A percentile compares a stretch with the other conserved stretches of the same genome.
Evolutionary conservation across 2,888 invertebrate species (phyloP).

Genomic region (Zootermopsis nevadensis): DNA sequence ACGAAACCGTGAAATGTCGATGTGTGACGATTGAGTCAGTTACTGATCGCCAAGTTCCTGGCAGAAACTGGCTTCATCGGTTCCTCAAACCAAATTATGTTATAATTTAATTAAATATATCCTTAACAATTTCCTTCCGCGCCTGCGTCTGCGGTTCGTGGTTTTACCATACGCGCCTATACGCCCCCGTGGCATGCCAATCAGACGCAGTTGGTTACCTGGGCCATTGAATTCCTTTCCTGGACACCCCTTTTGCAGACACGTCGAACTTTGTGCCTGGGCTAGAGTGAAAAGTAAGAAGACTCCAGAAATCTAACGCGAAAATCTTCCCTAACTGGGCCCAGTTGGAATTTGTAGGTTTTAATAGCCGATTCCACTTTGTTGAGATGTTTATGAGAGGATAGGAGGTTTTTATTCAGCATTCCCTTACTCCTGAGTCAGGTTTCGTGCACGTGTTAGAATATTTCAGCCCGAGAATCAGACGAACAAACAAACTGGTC

Average conservation of each 20-base stretch:
- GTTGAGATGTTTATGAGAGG: constrained; percentile 32
- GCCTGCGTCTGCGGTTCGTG: too few species aligned
- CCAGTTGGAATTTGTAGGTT: neutral
- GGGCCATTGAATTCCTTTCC: neutral
- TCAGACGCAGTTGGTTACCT: too few species aligned
- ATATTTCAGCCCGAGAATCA: neutral
- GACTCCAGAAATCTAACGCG: neutral
- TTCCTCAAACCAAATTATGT: too few species aligned
- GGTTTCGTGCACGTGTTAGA: neutral
- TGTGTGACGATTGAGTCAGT: too few species aligned
- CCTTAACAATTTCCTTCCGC: too few species aligned
- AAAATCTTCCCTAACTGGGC: neutral
- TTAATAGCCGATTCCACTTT: constrained; percentile 6
- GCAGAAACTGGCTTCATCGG: too few species aligned
- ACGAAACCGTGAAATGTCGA: too few species aligned
- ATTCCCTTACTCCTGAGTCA: neutral
- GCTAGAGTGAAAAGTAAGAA: neutral
- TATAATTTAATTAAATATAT: too few species aligned
- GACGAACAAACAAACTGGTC: neutral
- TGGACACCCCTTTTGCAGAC: neutral
- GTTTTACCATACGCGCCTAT: too few species aligned
- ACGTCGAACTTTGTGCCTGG: neutral
- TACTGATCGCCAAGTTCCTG: too few species aligned
- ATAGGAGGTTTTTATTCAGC: constrained; percentile 18
- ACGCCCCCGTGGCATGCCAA: too few species aligned